A percentile compares a stretch with the other conserved stretches of the same genome.
phyloP scores from a whole-genome alignment of 2,888 invertebrate species.

The Sthenelais limicola region DNA sequence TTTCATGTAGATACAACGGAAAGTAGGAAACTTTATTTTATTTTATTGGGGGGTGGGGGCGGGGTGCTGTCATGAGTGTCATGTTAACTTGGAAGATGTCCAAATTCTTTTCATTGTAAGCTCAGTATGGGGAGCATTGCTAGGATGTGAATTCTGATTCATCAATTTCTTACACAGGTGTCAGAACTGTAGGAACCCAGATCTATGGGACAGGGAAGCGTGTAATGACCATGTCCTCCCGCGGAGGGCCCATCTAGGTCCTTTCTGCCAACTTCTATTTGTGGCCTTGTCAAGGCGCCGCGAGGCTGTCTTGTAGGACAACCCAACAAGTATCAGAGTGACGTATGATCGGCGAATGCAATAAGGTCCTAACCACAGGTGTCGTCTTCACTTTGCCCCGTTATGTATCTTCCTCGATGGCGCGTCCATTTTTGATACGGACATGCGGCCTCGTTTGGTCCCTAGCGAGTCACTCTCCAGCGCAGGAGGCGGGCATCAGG shows the following conservation, averaged over 20 bases:
- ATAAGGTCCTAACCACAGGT: conserved; percentile 31
- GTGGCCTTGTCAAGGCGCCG: conserved; percentile 1
- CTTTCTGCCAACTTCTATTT: conserved; percentile 17
- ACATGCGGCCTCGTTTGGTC: conserved; percentile 4
- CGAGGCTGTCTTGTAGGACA: background rate
- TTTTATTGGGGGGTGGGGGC: no score
- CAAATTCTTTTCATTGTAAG: no score
- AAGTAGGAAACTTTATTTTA: no score
- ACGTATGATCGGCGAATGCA: conserved; percentile 36
- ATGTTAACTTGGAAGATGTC: no score
- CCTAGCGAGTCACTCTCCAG: background rate
- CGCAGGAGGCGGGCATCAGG: conserved; percentile 33
- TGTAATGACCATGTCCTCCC: conserved; percentile 1
- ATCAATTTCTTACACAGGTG: no score
- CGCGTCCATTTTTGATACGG: conserved; percentile 35
- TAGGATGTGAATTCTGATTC: no score
- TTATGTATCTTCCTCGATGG: conserved; percentile 25
- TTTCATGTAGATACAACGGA: no score
- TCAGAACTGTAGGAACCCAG: no score
- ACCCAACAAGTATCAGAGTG: conserved; percentile 26
- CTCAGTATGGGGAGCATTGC: no score
- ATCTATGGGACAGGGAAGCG: no score
- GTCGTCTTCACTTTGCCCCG: conserved; percentile 30
- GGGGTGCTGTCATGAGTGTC: no score
- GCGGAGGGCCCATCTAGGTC: background rate